Base-by-base conservation (phyloP, 37 sponge, comb jelly and placozoan species). In the Amphimedon queenslandica region DNA sequence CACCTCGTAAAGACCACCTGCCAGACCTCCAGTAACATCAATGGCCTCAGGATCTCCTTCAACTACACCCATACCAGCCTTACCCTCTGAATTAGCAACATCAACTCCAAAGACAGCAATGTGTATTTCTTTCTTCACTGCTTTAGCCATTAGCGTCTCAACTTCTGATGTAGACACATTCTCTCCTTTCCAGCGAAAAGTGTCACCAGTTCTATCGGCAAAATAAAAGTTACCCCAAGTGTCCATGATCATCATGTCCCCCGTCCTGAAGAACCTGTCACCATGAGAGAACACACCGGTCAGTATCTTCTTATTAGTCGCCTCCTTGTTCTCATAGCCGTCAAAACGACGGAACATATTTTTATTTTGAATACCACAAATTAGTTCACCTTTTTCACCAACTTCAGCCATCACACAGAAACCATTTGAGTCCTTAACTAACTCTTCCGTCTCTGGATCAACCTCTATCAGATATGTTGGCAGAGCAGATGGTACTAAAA, bases 131-230 rank as follows among this genome's bases (percentile, higher is more conserved):
- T 74, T 70, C 42, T 78, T 57, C 13, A 88, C 36, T 21, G 81
- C 70, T 21, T 70, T 51, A 10, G 73, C 55, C 2, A 89, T 66
- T 33, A 63, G 31, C 20, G 76, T 39, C 79, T 88, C 96, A 35
- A 95, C 96, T 74, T 95, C 96, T 3, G 80, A 77, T 0, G 96
- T 95, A 4, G 92, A 88, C 20, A 94, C 96, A 70, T 94, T 94
- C 78, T 94, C 96, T 36, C 96, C 96, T 56, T 90, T 90, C 96
- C 96, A 95, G 24, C 96, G 79, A 66, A 88, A 95, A 0, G 96
- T 95, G 72, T 95, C 96, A n/a, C 96, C 96, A 37, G 79, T 79
- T 41, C 96, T 82, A 81, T 95, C 96, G 43, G 86, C 64, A 39
- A 95, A 95, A 63, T 79, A 91, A 37, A 91, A 40, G 69, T 71